Percentiles rank a stretch among this genome's conserved stretches.
phyloP scores from a whole-genome alignment of 1,140 invertebrate species.

The Drosophila biarmipes region DNA sequence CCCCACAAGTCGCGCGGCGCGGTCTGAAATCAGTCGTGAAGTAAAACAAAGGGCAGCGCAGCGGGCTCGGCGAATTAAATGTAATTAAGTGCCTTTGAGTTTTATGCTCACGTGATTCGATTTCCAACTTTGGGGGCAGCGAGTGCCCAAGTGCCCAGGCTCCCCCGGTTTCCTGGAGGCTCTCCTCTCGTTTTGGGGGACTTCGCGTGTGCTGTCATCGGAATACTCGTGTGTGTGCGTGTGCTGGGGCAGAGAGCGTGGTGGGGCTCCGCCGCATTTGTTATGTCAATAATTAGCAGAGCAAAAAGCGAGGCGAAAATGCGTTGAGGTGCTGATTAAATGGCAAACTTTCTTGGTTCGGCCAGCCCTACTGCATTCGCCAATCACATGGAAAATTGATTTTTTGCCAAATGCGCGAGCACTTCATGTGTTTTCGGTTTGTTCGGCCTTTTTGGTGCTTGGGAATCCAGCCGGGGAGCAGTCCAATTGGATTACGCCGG shows the following conservation, averaged over 20 bases:
- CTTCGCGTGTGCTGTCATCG: constrained; percentile 65
- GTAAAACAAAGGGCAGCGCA: constrained; percentile 50
- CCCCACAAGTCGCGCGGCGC: constrained; percentile 5
- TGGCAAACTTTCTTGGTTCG: constrained; percentile 4
- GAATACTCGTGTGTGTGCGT: constrained; percentile 11
- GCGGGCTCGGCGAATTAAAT: constrained; percentile 43
- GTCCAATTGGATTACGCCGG: constrained; percentile 59
- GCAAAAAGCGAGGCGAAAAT: constrained; percentile 45
- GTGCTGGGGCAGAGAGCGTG: constrained; percentile 7
- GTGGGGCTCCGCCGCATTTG: constrained; percentile 54
- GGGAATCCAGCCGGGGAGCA: constrained; percentile 9
- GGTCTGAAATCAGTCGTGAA: constrained; percentile 30
- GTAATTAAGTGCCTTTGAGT: constrained; percentile 70
- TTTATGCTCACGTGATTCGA: constrained; percentile 62
- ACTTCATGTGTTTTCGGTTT: constrained; percentile 27
- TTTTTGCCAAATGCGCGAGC: constrained; percentile 76
- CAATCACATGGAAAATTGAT: constrained; percentile 78
- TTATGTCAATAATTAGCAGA: constrained; percentile 81
- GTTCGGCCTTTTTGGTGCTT: constrained; percentile 15
- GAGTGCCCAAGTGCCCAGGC: neutral
- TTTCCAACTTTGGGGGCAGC: constrained; percentile 5
- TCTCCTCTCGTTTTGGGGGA: constrained; percentile 31
- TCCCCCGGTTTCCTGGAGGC: constrained; percentile 24
- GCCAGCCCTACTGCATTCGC: constrained; percentile 53
- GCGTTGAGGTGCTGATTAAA: constrained; percentile 49